Evolutionary conservation across 2,888 invertebrate species (phyloP).

Genomic region (Alloscopus bannaensis): DNA sequence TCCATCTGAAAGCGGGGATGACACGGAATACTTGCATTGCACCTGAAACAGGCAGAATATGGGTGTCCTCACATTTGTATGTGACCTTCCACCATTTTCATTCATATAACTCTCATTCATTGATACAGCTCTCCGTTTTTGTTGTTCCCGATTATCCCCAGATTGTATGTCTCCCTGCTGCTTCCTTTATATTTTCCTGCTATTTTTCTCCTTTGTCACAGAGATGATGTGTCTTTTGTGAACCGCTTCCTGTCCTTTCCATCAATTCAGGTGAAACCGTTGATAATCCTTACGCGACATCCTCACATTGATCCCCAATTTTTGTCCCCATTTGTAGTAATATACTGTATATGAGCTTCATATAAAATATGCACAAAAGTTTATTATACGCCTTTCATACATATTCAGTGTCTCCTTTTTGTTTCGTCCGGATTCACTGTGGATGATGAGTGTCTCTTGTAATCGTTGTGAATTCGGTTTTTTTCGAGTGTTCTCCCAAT

Average conservation of each 20-base stretch:
- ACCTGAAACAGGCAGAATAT: too few species aligned
- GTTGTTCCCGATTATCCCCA: slow-evolving; percentile 53
- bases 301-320: slow-evolving; percentile 33
- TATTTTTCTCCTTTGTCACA: slow-evolving; percentile 40
- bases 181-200: slow-evolving; percentile 41
- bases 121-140: slow-evolving; percentile 52
- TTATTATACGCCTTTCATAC: slow-evolving; percentile 33
- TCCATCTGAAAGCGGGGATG: neutral
- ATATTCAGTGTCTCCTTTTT: slow-evolving; percentile 21
- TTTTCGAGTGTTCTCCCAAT: too few species aligned
- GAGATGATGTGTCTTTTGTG: slow-evolving; percentile 55
- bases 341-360: neutral
- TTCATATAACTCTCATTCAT: slow-evolving; percentile 39
- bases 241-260: slow-evolving; percentile 60
- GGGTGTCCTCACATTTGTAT: too few species aligned
- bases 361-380: neutral
- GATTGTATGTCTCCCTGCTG: slow-evolving; percentile 60
- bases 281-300: slow-evolving; percentile 48
- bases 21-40: neutral
- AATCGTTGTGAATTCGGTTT: too few species aligned
- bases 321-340: slow-evolving; percentile 26
- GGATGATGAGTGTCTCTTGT: slow-evolving; percentile 54
- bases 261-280: slow-evolving; percentile 60
- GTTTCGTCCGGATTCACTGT: slow-evolving; percentile 30
- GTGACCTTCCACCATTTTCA: slow-evolving; percentile 46